A percentile compares a stretch with the other conserved stretches of the same genome.
phyloP scores from a whole-genome alignment of 2,113 vertebrate genomes.

The Chunga burmeisteri region DNA sequence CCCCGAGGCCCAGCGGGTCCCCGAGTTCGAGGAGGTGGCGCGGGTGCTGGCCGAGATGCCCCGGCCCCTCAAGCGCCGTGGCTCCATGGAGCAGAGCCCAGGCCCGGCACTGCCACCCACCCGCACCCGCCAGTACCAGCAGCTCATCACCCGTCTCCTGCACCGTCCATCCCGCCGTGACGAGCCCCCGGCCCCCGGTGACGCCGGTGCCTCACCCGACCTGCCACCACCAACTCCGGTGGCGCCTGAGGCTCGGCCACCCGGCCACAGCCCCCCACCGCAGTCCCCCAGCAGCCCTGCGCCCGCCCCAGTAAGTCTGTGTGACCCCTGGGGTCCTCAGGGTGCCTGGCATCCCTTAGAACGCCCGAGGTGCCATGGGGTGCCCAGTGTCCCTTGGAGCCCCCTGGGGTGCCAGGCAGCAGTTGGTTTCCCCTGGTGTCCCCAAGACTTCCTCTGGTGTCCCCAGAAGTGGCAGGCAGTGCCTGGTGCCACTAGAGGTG shows the following conservation, averaged over 20 bases:
- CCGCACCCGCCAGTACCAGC: slow-evolving; percentile 85
- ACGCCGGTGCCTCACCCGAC: not conserved
- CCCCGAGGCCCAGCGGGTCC: slow-evolving; percentile 74
- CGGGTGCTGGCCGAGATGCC: slow-evolving; percentile 86
- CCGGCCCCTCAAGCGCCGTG: slow-evolving; percentile 84
- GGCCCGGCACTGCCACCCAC: slow-evolving; percentile 51
- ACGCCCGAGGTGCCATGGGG: rapidly evolving
- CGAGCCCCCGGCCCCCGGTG: not conserved
- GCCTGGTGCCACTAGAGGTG: not conserved
- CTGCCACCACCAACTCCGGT: slow-evolving; percentile 23
- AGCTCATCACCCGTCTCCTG: slow-evolving; percentile 86
- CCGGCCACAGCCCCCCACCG: not conserved
- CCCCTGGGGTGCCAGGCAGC: not conserved
- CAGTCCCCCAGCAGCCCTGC: not conserved
- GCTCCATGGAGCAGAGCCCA: slow-evolving; percentile 79
- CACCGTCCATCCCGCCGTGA: not conserved
- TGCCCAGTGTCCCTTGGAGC: not conserved
- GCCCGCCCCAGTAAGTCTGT: not conserved
- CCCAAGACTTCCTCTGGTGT: not conserved
- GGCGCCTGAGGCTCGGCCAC: not conserved
- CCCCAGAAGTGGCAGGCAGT: not conserved
- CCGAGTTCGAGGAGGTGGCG: slow-evolving; percentile 79
- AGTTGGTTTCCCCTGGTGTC: not conserved
- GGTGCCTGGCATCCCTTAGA: not conserved
- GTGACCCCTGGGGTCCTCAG: not conserved